Evolutionary conservation across 2,888 invertebrate genomes (phyloP).

Genomic region (Notocelia uddmanniana): DNA sequence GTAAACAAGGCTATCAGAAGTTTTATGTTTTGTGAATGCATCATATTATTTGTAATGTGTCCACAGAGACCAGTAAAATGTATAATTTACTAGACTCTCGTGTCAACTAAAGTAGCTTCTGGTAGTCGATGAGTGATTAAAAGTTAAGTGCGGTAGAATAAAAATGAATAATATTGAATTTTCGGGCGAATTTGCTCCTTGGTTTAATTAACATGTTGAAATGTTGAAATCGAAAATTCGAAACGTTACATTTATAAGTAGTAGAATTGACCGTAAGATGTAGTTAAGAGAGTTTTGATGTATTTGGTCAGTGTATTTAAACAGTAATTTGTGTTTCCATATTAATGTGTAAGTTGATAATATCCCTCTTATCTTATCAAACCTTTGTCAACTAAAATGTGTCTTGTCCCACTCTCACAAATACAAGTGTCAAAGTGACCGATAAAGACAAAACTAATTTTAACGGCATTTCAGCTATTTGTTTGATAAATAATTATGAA

Average conservation of each 20-base stretch:
- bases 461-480: no score
- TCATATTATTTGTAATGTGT: background rate
- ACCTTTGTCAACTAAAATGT: no score
- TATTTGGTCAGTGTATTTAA: background rate
- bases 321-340: background rate
- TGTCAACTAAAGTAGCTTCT: background rate
- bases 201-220: background rate
- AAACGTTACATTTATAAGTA: conserved; percentile 2
- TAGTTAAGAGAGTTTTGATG: background rate
- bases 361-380: no score
- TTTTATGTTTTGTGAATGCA: background rate
- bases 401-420: no score
- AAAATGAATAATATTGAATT: background rate
- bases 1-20: background rate
- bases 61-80: no score
- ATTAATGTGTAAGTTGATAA: no score
- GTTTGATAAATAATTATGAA: no score
- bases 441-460: no score
- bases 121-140: background rate
- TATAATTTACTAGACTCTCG: no score
- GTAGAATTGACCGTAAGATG: background rate
- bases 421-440: no score
- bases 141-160: background rate
- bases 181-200: background rate
- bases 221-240: no score